Conservation (phyloP, 2,113 vertebrate genomes). For the Synchiropus splendidus region DNA sequence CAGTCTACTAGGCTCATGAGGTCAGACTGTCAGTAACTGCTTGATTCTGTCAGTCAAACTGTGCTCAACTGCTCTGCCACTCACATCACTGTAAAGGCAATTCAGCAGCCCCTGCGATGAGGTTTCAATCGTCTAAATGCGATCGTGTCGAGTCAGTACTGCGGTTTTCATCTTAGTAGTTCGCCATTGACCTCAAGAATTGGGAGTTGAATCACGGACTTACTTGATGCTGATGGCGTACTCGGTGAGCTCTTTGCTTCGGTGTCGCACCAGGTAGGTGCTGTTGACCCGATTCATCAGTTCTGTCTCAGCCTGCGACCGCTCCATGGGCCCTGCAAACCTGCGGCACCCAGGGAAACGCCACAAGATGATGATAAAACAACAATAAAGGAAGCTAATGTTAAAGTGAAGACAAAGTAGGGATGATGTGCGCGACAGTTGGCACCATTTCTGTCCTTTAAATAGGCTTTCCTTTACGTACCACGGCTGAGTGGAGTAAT, state of each 20-base stretch:
- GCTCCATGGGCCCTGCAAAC: conserved; percentile 92
- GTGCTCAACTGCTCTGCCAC: neutral
- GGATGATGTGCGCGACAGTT: neutral
- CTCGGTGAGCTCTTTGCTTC: conserved; percentile 86
- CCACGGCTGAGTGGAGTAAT: conserved; percentile 89
- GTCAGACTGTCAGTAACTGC: conserved; percentile 7
- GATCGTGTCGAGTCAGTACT: conserved; percentile 18
- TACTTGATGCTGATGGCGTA: conserved; percentile 98
- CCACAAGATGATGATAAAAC: neutral
- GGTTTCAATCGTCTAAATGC: too few relatives aligned
- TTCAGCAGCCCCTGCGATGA: too few relatives aligned
- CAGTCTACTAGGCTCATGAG: conserved; percentile 1
- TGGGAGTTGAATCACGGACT: too few relatives aligned
- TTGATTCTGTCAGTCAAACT: neutral
- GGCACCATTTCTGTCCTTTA: neutral
- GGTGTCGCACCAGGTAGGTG: conserved; percentile 90
- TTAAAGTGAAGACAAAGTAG: neutral
- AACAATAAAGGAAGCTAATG: neutral
- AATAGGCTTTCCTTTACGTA: conserved; percentile 54
- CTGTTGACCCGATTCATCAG: conserved; percentile 88
- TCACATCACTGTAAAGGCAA: conserved; percentile 4
- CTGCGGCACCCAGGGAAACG: conserved; percentile 64
- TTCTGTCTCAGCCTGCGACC: conserved; percentile 84
- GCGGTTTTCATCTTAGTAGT: conserved; percentile 14
- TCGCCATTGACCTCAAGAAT: neutral